Conservation (phyloP, 2,888 invertebrate genomes). For the Ischnus inquisitorius region DNA sequence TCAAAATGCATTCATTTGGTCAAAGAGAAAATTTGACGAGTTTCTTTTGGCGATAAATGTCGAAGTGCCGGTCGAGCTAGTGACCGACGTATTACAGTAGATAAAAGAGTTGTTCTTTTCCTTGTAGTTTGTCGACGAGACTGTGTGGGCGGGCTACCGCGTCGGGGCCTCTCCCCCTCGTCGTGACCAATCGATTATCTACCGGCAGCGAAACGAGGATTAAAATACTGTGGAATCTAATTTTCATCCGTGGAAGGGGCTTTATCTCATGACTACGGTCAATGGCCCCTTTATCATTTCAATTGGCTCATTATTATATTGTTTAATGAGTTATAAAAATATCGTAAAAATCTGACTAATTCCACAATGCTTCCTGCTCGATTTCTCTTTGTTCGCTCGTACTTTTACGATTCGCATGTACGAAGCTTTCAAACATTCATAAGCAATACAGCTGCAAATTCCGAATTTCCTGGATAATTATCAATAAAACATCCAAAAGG, state of each 20-base stretch:
- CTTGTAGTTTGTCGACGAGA: conserved; percentile 2
- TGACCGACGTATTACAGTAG: conserved; percentile 21
- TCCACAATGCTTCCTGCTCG: neutral
- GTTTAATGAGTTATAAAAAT: neutral
- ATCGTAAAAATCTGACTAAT: neutral
- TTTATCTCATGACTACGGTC: conserved; percentile 64
- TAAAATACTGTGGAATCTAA: conserved; percentile 70
- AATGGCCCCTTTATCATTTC: conserved; percentile 5
- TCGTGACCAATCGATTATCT: conserved; percentile 79
- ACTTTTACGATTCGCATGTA: too few relatives aligned
- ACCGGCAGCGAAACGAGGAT: conserved; percentile 76
- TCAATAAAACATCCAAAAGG: too few relatives aligned
- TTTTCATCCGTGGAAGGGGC: conserved; percentile 71
- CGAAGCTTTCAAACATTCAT: too few relatives aligned
- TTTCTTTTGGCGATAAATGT: neutral
- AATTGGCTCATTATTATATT: neutral
- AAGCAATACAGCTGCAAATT: too few relatives aligned
- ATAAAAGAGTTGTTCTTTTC: conserved; percentile 2
- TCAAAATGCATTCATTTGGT: neutral
- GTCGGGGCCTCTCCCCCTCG: neutral
- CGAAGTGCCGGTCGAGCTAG: conserved; percentile 5
- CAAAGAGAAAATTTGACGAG: neutral
- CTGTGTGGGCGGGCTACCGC: conserved; percentile 74
- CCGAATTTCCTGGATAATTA: too few relatives aligned
- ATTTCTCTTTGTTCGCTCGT: too few relatives aligned